Evolutionary conservation across 1,140 invertebrate genomes (phyloP), one percentile per base, ranked within the genome.

Genomic region (Pogonomyrmex barbatus): DNA sequence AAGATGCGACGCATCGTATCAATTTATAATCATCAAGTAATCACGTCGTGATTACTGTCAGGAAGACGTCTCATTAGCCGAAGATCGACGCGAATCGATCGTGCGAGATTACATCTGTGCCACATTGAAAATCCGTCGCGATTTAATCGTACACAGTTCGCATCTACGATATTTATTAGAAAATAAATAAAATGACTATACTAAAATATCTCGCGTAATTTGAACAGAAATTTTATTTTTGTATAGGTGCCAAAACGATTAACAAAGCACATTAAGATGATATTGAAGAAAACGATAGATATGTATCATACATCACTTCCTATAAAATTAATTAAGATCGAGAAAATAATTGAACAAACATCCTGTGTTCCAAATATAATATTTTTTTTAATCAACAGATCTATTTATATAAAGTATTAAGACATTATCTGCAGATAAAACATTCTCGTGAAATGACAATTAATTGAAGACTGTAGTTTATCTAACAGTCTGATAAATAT

Each of bases 1-100:
- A 45, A 24, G 50, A 56, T 70, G 54, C 39, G n/a, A 73, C 68
- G 54, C 47, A 67, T 73, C 42, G 17, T 60, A 68, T 81, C 91
- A 90, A 91, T 91, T 91, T 91, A 89, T 91, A 91, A 90, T 91
- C 88, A 86, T 89, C 87, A 88, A 77, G 65, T 84, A 91, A 88
- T 91, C 91, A 89, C 76, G 75, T 78, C 86, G 82, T 87, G 88
- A 91, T 91, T 89, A 91, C 73, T 75, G 86, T 85, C 90, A 77
- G 68, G 78, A 84, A 88, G 85, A 86, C 88, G 79, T 86, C 12
- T 65, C 87, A 85, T 88, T 70, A 76, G 33, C 65, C 52, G n/a
- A 54, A 4, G 63, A 68, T 68, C 52, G 50, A 78, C 60, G 76
- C 24, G 78, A 50, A 58, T 54, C 50, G 65, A 70, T 70, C 33